Conservation (phyloP, 1,140 invertebrate genomes). For the Lepidurus arcticus region DNA sequence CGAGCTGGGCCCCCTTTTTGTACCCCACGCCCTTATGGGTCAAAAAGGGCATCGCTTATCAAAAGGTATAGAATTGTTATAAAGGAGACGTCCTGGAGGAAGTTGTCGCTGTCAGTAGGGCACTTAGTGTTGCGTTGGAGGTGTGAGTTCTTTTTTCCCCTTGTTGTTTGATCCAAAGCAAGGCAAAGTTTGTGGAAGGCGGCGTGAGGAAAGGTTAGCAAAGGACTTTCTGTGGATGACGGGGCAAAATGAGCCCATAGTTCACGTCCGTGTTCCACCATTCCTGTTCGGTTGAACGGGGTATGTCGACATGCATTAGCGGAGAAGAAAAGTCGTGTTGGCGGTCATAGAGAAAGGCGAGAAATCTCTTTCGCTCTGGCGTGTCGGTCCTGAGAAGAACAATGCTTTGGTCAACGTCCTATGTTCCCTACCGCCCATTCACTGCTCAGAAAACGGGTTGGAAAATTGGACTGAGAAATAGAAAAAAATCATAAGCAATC, state of each 20-base stretch:
- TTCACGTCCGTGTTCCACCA: not conserved
- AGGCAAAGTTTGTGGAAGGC: not conserved
- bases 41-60: not conserved
- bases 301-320: slow-evolving; percentile 21
- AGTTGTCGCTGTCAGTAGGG: not conserved
- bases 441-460: not conserved
- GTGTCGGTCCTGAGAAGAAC: not conserved
- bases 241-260: slow-evolving; percentile 8
- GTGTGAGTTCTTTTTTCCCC: not conserved
- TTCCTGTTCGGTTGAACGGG: not conserved
- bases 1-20: not conserved
- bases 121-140: not conserved
- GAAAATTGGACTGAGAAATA: not conserved
- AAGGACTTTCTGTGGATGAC: slow-evolving; percentile 9
- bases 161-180: no score
- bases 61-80: not conserved
- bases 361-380: slow-evolving; percentile 21
- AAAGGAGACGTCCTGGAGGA: not conserved
- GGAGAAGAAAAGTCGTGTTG: slow-evolving; percentile 8
- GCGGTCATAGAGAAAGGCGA: not conserved
- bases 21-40: not conserved
- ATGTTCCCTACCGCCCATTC: not conserved
- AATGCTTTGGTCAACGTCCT: slow-evolving; percentile 6
- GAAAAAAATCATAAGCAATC: not conserved
- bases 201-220: not conserved